Base-by-base conservation (phyloP, 2,797 vertebrate genomes). In the Cuculus canorus region DNA sequence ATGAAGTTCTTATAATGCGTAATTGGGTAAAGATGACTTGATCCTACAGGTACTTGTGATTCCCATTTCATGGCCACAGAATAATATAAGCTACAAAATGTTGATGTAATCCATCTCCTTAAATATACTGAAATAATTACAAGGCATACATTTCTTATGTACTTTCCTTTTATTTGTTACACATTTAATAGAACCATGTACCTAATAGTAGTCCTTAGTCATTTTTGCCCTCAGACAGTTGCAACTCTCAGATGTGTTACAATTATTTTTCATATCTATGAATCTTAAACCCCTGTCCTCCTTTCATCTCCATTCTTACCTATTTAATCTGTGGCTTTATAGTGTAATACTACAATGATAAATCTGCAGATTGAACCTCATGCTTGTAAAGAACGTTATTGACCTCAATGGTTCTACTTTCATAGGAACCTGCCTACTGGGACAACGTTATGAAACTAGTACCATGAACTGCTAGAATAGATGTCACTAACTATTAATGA, bases 401-500 rank as follows among this genome's bases (percentile, higher is more conserved):
- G 70, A 79, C 32, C 56, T 79, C 33, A 53, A 0, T 50, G 57
- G 12, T 75, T 76, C 50, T 56, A 35, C 70, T 61, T 80, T 33
- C 32, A 53, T 10, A 68, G 15, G 48, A 71, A 37, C 21, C 35
- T 86, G 27, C 22, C 30, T 56, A 35, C 35, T 70, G 85, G 70
- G 54, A 54, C 21, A 66, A 63, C 21, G 52, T 90, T 84, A 72
- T 28, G 37, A 78, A 88, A 60, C n/a, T 25, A 65, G 41, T 17
- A 47, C 41, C 37, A 86, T 88, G 86, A 93, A 86, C 54, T 83
- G 76, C 57, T 59, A 61, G 61, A 92, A 65, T 72, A 83, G 54
- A 76, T 92, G 81, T 76, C 73, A 90, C 69, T 88, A 87, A 87
- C 68, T 92, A 92, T 92, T 92, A 90, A 83, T 69, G 54, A 86